A percentile compares a stretch with the other conserved stretches of the same genome.
Evolutionary conservation across 2,888 invertebrate genomes (phyloP).

Genomic region (Dolichopus griseipennis): DNA sequence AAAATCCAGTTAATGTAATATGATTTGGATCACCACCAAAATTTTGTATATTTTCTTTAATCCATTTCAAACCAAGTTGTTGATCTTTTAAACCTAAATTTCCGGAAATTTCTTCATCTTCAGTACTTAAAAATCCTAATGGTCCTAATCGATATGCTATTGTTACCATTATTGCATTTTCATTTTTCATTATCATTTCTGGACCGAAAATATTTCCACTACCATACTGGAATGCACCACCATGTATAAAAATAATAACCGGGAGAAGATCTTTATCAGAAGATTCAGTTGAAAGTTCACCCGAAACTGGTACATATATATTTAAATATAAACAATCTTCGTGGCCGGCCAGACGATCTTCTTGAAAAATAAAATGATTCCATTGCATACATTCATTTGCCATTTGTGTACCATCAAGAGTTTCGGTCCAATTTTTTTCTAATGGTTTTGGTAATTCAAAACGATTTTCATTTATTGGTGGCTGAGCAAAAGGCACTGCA

Average conservation of each 20-base stretch:
- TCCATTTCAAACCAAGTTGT: constrained; percentile 59
- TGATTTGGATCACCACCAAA: constrained; percentile 66
- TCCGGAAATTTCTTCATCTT: constrained; percentile 57
- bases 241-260: constrained; percentile 58
- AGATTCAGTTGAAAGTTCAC: constrained; percentile 31
- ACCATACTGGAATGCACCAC: constrained; percentile 63
- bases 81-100: constrained; percentile 71
- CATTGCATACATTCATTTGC: constrained; percentile 57
- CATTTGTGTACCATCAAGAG: constrained; percentile 48
- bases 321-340: constrained; percentile 63
- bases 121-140: constrained; percentile 66
- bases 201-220: constrained; percentile 48
- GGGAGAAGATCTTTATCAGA: constrained; percentile 42
- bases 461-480: constrained; percentile 54
- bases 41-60: constrained; percentile 55
- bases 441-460: constrained; percentile 44
- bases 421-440: constrained; percentile 26
- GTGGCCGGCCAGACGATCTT: constrained; percentile 44
- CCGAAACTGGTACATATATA: constrained; percentile 53
- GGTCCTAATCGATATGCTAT: constrained; percentile 65
- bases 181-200: constrained; percentile 50
- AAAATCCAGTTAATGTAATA: constrained; percentile 59
- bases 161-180: constrained; percentile 57
- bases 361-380: constrained; percentile 39
- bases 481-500: constrained; percentile 58